Base-by-base conservation (phyloP, 2,888 invertebrate species). In the Heliconius aoede region DNA sequence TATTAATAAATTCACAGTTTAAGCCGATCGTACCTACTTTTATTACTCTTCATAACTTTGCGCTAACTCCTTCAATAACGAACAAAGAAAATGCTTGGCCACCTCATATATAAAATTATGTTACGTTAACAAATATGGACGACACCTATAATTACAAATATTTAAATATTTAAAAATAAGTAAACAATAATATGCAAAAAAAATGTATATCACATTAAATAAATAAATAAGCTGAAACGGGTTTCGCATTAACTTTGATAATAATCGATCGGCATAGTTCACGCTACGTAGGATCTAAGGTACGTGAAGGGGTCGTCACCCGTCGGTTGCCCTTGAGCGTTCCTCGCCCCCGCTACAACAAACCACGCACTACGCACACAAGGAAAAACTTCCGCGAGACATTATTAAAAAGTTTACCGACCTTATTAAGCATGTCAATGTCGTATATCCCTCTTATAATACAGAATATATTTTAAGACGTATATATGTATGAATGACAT, bases 311-410 rank as follows among this genome's bases (percentile, higher is more conserved):
- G 92, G 91, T 92, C 92, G 87, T 90, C 90, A 90, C 85, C 91
- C 92, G 87, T 80, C 84, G 86, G 83, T 83, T 91, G 92, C 90
- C 93, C 92, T 93, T 93, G 93, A 91, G 89, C 88, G 91, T 88
- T 87, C 90, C 88, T 90, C 90, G 91, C 90, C 89, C 91, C 86
- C 88, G 82, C 85, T 85, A 82, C 83, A 84, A 65, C 74, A 78
- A 78, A 67, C 69, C 62, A 76, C 82, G 82, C 80, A 78, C 82
- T 81, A 83, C 83, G 84, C 84, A 83, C 82, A 80, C 82, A 82
- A 73, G 61, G 68, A 79, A 65, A 79, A 81, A 85, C 85, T 89
- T 89, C 89, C 88, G 87, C 84, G 82, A 86, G 83, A 83, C 84
- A 11, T 75, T 77, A 82, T 84, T 85, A 85, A 86, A 84, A 89